A percentile compares a stretch with the other conserved stretches of the same genome.
Evolutionary conservation across 1,140 invertebrate species (phyloP).

Genomic region (Ganaspis sp.): DNA sequence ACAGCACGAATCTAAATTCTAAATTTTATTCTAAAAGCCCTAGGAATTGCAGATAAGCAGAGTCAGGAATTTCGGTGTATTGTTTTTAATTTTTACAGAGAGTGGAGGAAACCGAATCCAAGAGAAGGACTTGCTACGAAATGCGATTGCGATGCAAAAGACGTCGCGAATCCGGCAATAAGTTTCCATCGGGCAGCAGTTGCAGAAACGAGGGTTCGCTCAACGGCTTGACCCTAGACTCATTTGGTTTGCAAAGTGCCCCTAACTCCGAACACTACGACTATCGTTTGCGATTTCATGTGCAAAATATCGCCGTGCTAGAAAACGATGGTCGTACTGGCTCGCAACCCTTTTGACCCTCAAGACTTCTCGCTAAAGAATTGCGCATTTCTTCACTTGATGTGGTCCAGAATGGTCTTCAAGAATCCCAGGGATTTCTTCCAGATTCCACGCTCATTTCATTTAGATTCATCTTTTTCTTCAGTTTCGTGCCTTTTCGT

Average conservation of each 20-base stretch:
- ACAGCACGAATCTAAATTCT: slow-evolving; percentile 5
- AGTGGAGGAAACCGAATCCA: neutral
- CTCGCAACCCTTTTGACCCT: slow-evolving; percentile 39
- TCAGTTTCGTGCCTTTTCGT: too few relatives aligned
- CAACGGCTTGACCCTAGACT: slow-evolving; percentile 57
- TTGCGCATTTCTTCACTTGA: slow-evolving; percentile 5
- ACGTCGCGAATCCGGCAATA: slow-evolving; percentile 43
- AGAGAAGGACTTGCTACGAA: neutral
- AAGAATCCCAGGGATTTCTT: neutral
- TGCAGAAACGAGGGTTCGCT: slow-evolving; percentile 48
- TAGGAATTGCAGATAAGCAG: neutral
- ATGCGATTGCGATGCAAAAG: slow-evolving; percentile 25
- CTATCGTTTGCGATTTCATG: slow-evolving; percentile 44
- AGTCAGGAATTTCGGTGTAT: slow-evolving; percentile 17
- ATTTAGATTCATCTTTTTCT: too few relatives aligned
- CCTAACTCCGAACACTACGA: slow-evolving; percentile 30
- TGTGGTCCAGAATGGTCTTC: neutral
- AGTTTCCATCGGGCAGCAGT: slow-evolving; percentile 45
- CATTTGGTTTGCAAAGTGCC: slow-evolving; percentile 65
- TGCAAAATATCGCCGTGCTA: slow-evolving; percentile 46
- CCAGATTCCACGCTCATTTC: too few relatives aligned
- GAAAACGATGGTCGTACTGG: slow-evolving; percentile 33
- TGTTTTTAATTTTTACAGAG: neutral
- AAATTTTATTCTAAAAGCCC: neutral
- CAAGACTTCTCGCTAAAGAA: slow-evolving; percentile 25